Percentiles rank a stretch among this genome's conserved stretches.
phyloP scores from a whole-genome alignment of 1,140 invertebrate genomes.

The Anoplolepis gracilipes region DNA sequence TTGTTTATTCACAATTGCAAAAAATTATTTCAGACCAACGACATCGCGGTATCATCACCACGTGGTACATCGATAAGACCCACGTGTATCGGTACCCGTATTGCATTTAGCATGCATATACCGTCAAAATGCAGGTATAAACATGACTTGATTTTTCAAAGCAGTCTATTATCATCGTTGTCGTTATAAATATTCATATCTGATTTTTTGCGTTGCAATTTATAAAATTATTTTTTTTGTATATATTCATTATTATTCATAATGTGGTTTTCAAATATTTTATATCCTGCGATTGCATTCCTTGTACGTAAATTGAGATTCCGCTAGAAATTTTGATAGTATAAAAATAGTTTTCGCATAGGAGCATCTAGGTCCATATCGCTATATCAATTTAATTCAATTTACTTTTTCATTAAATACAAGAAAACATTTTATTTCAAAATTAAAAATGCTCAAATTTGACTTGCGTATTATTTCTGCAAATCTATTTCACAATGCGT shows the following conservation, averaged over 20 bases:
- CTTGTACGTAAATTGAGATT: neutral
- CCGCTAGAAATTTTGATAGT: neutral
- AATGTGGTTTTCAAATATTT: neutral
- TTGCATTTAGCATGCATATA: constrained; percentile 24
- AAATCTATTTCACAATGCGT: neutral
- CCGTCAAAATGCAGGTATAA: neutral
- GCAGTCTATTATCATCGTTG: neutral
- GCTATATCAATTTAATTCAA: neutral
- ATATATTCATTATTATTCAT: neutral
- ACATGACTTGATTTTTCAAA: neutral
- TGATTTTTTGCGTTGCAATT: neutral
- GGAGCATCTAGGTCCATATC: neutral
- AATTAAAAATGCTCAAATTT: neutral
- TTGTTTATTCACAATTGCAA: neutral
- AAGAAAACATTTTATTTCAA: neutral
- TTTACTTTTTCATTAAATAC: neutral
- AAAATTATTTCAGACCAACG: neutral
- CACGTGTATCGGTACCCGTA: constrained; percentile 63
- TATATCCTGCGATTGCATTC: neutral
- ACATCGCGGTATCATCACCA: constrained; percentile 30
- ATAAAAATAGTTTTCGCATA: neutral
- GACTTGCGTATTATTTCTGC: neutral
- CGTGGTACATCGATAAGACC: constrained; percentile 40
- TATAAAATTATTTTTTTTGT: neutral
- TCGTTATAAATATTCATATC: neutral